Conservation (phyloP, 2,888 invertebrate species). For the Andrena trimmerana region DNA sequence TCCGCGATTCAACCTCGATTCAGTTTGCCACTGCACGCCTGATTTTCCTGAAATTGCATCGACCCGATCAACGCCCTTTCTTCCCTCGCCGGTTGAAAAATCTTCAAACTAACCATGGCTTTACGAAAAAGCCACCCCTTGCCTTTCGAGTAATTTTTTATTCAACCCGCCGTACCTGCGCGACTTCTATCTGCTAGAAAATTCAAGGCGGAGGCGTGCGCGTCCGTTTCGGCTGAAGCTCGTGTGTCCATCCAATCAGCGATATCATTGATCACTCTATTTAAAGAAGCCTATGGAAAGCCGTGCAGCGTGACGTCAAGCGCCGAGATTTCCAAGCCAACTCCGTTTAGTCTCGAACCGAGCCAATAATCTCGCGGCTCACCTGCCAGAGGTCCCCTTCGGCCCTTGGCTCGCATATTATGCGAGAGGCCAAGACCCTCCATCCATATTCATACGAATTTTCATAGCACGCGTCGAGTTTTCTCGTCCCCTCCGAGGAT, state of each 20-base stretch:
- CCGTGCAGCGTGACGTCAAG: constrained; percentile 62
- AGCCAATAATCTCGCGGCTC: constrained; percentile 61
- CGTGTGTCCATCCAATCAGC: constrained; percentile 34
- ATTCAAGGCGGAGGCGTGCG: not conserved
- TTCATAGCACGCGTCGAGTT: constrained; percentile 28
- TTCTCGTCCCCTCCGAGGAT: not conserved
- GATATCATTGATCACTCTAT: constrained; percentile 69
- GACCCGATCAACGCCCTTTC: not conserved
- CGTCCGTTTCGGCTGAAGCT: constrained; percentile 8
- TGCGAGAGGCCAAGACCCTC: constrained; percentile 8
- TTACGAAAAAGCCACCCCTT: not conserved
- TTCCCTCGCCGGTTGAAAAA: not conserved
- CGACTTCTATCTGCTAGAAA: too few relatives aligned
- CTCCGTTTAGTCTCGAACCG: constrained; percentile 52
- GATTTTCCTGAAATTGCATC: not conserved
- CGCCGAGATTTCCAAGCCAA: constrained; percentile 70
- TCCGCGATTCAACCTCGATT: not conserved
- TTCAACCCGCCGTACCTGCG: too few relatives aligned
- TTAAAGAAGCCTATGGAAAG: constrained; percentile 62
- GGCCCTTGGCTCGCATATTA: constrained; percentile 50
- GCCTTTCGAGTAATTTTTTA: not conserved
- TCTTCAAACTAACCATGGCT: not conserved
- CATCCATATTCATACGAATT: constrained; percentile 63
- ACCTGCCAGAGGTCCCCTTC: constrained; percentile 45
- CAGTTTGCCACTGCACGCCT: not conserved